A percentile compares a stretch with the other conserved stretches of the same genome.
Conservation (phyloP, 2,888 invertebrate species). For the Mesochorus sp. region DNA sequence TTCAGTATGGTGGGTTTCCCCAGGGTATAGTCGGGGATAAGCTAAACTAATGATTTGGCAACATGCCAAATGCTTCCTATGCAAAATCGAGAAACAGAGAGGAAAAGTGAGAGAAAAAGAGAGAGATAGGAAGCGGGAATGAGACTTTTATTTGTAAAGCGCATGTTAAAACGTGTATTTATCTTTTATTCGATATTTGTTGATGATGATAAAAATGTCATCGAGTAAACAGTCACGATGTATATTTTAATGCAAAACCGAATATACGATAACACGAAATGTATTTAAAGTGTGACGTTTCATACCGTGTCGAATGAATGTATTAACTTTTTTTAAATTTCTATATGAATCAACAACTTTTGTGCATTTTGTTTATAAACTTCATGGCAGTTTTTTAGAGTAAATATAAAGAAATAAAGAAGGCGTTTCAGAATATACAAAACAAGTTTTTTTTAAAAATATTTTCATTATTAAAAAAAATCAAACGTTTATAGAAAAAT, state of each 20-base stretch:
- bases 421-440: background rate
- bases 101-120: too few relatives aligned
- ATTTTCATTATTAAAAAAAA: background rate
- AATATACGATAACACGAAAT: background rate
- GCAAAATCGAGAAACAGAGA: background rate
- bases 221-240: slow-evolving; percentile 27
- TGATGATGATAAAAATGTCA: slow-evolving; percentile 20
- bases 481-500: background rate
- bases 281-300: background rate
- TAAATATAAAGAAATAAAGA: background rate
- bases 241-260: background rate
- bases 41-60: slow-evolving; percentile 49
- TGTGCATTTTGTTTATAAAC: background rate
- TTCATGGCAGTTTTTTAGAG: background rate
- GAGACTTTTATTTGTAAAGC: slow-evolving; percentile 12
- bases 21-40: slow-evolving; percentile 10
- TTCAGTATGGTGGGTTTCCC: slow-evolving; percentile 6
- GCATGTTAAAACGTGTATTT: slow-evolving; percentile 1
- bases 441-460: too few relatives aligned
- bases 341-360: background rate
- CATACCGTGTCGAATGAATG: background rate
- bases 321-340: background rate
- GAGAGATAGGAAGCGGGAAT: background rate
- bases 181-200: background rate
- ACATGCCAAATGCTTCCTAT: slow-evolving; percentile 25